Evolutionary conservation across 1,140 invertebrate genomes (phyloP), one percentile per base, ranked within the genome.

Genomic region (Trichoplusia ni): DNA sequence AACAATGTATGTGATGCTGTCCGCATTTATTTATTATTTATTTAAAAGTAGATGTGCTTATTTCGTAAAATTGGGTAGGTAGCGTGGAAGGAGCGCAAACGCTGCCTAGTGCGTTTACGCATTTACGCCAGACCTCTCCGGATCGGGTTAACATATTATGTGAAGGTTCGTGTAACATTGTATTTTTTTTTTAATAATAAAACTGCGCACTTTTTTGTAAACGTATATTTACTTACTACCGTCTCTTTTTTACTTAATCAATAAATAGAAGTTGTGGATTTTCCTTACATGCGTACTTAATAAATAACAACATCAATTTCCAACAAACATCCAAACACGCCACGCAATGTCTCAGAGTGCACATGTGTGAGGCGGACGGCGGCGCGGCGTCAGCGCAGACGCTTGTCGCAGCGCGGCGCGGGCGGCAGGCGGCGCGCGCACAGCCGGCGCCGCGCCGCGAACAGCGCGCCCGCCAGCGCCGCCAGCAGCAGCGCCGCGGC

Each of bases 401-500:
- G 75, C 63, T 80, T 80, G 68, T 64, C 71, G 46, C 29, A 16
- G 37, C 59, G 75, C 33, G 69, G 42, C 23, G 44, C 9, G 33
- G 16, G 47, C 11, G 44, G n/a, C n/a, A n/a, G n/a, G n/a, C n/a
- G 42, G 19, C 63, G 67, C 37, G 67, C 53, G 40, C 72, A 65
- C 21, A 78, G 67, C 13, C 79, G 77, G 29, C 70, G 75, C 5
- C 81, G 81, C 35, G 71, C 66, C 6, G 79, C 66, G 54, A 66
- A 70, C 58, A 80, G 62, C 35, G 77, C 77, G 16, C 62, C 75
- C 16, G 73, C 82, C 40, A 66, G 62, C 40, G 77, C 78, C 21
- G 67, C 78, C 53, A 83, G 67, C 69, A 83, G 71, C 67, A 83
- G 71, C 66, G 78, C 84, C 13, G 62, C 82, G 29, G 68, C 82